Evolutionary conservation across 2,113 vertebrate species (phyloP).

Genomic region (Melanotaenia duboulayi): DNA sequence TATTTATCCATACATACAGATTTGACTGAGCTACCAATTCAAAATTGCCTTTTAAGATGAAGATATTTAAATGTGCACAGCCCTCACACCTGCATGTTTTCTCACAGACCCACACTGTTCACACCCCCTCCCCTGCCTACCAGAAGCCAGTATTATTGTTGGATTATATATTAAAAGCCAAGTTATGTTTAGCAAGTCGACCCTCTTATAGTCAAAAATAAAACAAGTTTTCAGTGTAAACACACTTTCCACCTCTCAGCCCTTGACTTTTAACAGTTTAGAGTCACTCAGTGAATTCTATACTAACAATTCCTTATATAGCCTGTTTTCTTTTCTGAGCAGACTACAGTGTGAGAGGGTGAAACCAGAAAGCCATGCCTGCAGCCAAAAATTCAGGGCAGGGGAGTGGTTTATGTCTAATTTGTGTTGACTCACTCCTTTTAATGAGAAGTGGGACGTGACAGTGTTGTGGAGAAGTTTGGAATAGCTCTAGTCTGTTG

Average conservation of each 20-base stretch:
- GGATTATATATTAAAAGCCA: conserved; percentile 48
- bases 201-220: conserved; percentile 61
- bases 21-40: too few species aligned
- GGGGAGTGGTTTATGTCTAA: conserved; percentile 55
- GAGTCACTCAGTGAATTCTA: conserved; percentile 38
- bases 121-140: background rate
- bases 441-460: conserved; percentile 40
- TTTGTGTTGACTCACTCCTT: conserved; percentile 56
- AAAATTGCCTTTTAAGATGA: background rate
- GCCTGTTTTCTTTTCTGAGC: conserved; percentile 48
- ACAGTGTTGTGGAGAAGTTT: conserved; percentile 29
- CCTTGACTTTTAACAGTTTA: conserved; percentile 45
- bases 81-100: conserved; percentile 30
- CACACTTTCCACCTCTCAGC: conserved; percentile 41
- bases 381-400: conserved; percentile 41
- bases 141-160: conserved; percentile 60
- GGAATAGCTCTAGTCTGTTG: conserved; percentile 12
- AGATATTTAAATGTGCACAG: conserved; percentile 24
- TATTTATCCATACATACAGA: too few species aligned
- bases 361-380: conserved; percentile 43
- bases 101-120: conserved; percentile 18
- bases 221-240: conserved; percentile 52
- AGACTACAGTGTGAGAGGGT: conserved; percentile 28
- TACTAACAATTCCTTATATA: conserved; percentile 75
- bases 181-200: conserved; percentile 55